These are phyloP conservation scores for Pelodytes ibericus DNA, from an alignment of 2,797 vertebrate species.

Conservation along the genomic window DNA sequence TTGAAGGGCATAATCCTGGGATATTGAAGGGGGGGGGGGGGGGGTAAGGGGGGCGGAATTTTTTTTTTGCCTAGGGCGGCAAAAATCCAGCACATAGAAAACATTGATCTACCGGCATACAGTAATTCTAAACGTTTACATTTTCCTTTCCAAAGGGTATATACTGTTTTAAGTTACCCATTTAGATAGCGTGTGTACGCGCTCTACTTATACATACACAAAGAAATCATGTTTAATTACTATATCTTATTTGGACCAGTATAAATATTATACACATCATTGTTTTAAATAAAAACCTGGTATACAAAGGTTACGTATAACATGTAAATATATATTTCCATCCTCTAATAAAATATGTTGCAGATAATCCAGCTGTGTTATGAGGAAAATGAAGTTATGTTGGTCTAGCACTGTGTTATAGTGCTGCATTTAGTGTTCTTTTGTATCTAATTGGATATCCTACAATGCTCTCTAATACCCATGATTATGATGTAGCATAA, in stretches of 20 bases:
- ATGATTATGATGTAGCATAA: slow-evolving; percentile 53
- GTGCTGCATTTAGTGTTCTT: slow-evolving; percentile 45
- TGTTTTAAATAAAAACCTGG: slow-evolving; percentile 3
- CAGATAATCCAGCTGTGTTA: slow-evolving; percentile 40
- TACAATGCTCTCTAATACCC: slow-evolving; percentile 49
- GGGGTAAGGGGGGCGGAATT: too few species aligned
- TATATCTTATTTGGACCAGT: background rate
- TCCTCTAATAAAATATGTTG: slow-evolving; percentile 14
- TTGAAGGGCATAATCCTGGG: too few species aligned
- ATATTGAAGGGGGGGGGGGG: too few species aligned
- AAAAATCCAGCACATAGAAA: too few species aligned
- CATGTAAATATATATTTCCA: slow-evolving; percentile 24
- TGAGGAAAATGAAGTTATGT: slow-evolving; percentile 28
- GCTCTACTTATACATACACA: too few species aligned
- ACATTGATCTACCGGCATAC: too few species aligned
- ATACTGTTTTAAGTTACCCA: background rate
- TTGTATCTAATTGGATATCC: slow-evolving; percentile 49
- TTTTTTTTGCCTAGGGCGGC: too few species aligned
- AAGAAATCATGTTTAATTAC: background rate
- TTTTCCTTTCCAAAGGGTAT: background rate
- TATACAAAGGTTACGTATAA: slow-evolving; percentile 13
- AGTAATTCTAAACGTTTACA: too few species aligned
- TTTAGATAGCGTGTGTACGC: background rate
- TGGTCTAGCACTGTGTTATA: slow-evolving; percentile 12
- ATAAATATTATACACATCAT: background rate